A percentile compares a stretch with the other conserved stretches of the same genome.
phyloP scores from a whole-genome alignment of 2,888 invertebrate genomes.

The Sinhomidia bicolor region DNA sequence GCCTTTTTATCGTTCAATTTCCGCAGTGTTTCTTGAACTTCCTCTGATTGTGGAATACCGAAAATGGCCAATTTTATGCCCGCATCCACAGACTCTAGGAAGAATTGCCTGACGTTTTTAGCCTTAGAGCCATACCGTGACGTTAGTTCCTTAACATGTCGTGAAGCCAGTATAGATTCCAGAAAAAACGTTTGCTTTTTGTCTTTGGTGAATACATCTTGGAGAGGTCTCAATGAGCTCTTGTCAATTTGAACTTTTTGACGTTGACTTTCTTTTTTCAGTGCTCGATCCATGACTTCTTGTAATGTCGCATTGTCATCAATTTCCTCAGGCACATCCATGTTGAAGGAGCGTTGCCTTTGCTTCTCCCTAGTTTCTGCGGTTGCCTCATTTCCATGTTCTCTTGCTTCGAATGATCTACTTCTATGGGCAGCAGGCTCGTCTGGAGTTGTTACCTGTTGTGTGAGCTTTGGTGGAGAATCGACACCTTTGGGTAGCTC shows the following conservation, averaged over 20 bases:
- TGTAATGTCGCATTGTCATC: not conserved
- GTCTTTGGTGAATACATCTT: conserved; percentile 33
- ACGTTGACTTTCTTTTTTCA: conserved; percentile 47
- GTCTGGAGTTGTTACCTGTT: not conserved
- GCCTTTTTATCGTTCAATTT: not conserved
- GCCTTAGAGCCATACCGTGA: conserved; percentile 72
- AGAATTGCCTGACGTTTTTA: conserved; percentile 72
- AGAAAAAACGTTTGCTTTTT: conserved; percentile 49
- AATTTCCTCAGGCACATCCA: not conserved
- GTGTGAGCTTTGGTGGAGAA: not conserved
- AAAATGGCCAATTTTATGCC: conserved; percentile 50
- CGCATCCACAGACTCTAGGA: conserved; percentile 60
- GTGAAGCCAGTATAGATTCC: conserved; percentile 72
- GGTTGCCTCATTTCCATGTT: not conserved
- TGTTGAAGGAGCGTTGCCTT: too few relatives aligned
- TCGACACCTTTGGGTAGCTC: not conserved
- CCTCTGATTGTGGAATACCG: conserved; percentile 10
- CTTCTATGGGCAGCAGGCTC: too few relatives aligned
- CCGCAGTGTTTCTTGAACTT: not conserved
- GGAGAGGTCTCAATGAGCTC: conserved; percentile 18
- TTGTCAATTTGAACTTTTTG: conserved; percentile 52
- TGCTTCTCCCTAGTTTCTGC: not conserved
- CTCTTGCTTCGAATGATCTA: not conserved
- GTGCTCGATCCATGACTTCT: conserved; percentile 23
- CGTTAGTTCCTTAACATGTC: conserved; percentile 73